Base-by-base conservation (phyloP, 2,113 vertebrate genomes). In the Nibea albiflora region DNA sequence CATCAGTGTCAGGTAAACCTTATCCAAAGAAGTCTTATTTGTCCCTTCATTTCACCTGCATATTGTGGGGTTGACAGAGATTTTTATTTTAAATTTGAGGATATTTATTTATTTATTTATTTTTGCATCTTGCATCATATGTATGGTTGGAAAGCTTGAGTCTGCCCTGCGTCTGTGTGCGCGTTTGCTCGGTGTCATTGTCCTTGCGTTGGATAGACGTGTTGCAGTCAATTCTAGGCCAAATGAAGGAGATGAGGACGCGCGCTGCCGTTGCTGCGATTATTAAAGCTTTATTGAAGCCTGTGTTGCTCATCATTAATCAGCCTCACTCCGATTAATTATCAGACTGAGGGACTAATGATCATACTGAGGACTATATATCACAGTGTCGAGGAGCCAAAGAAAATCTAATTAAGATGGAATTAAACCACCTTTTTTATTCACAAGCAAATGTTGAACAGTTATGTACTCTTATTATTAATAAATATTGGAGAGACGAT, bases 1-100 rank as follows among this genome's bases (percentile, higher is more conserved):
- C 53, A 83, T 83, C 70, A 77, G 57, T 80, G 56, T 58, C 67
- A 69, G 67, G 73, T 85, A 80, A 92, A 88, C 76, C 46, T 60
- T 49, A 24, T 78, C 68, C 16, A 39, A 20, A 84, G 60, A 80
- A 86, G 68, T 77, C 42, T 35, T 73, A 76, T 76, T 56, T 42
- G 9, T 63, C 57, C 2, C 42, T 39, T 75, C 47, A 70, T 57
- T 60, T 44, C 22, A 35, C 24, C 46, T 15, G 28, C 12, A 7
- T 60, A 31, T 52, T 49, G 16, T 54, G 9, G 11, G 24, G 16
- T 1, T 44, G 47, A 75, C 28, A 20, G 70, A 46, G 5, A 60
- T 16, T 68, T 61, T 73, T 42, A 1, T 35, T 52, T 58, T 47
- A 35, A 74, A 74, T 69, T 61, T 66, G 11, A 56, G 3, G 7